Conservation (phyloP, 2,113 vertebrate genomes). For the Ailuropoda melanoleuca region DNA sequence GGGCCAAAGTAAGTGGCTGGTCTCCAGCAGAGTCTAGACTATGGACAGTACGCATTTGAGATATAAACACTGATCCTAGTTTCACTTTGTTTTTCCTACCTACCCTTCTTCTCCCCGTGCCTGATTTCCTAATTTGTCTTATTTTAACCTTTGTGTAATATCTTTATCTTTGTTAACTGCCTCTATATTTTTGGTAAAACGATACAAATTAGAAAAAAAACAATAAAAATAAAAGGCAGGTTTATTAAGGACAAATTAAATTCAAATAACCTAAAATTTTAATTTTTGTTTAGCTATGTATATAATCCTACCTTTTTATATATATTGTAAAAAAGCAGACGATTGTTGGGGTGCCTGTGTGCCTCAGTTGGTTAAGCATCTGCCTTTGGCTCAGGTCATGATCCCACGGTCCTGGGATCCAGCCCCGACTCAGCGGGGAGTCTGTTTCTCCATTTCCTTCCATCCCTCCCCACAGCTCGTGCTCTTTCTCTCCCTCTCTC, state of each 20-base stretch:
- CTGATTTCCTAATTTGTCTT: background rate
- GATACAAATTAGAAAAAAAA: conserved; percentile 8
- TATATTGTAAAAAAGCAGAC: background rate
- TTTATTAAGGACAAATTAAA: background rate
- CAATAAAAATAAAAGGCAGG: background rate
- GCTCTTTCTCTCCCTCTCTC: background rate
- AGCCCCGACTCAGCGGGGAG: background rate
- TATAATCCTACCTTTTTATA: background rate
- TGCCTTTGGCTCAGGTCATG: background rate
- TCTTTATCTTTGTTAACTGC: background rate
- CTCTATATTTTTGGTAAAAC: background rate
- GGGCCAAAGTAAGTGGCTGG: background rate
- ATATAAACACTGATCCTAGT: background rate
- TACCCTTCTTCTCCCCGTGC: background rate
- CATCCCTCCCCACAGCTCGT: background rate
- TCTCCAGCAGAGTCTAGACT: background rate
- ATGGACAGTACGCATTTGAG: background rate
- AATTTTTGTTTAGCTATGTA: background rate
- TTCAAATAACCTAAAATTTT: conserved; percentile 24
- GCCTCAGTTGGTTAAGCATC: background rate
- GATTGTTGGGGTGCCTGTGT: background rate
- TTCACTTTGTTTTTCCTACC: background rate
- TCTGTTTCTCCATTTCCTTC: background rate
- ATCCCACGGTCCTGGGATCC: background rate
- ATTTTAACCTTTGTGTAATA: background rate